phyloP scores from a whole-genome alignment of 2,797 vertebrate species.

The Aeoliscus strigatus region DNA sequence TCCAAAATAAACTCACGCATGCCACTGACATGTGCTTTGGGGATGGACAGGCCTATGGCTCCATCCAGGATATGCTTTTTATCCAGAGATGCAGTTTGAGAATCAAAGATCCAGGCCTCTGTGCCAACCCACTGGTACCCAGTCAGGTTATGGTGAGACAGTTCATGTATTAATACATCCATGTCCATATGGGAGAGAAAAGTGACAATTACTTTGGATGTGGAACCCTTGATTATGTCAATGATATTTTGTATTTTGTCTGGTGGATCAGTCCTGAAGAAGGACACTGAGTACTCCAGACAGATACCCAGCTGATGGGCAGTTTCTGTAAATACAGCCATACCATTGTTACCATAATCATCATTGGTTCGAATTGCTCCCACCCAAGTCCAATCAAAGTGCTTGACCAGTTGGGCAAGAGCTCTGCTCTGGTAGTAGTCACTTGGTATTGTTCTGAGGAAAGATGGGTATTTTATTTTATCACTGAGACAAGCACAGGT shows the following conservation, averaged over 20 bases:
- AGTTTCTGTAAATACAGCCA: conserved; percentile 52
- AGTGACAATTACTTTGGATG: conserved; percentile 56
- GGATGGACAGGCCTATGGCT: conserved; percentile 69
- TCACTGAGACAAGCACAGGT: conserved; percentile 74
- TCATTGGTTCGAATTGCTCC: conserved; percentile 67
- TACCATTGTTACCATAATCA: conserved; percentile 68
- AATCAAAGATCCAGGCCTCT: conserved; percentile 71
- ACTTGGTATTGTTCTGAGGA: conserved; percentile 75
- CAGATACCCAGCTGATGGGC: conserved; percentile 61
- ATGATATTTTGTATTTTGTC: conserved; percentile 53
- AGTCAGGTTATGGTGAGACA: conserved; percentile 58
- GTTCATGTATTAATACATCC: conserved; percentile 31
- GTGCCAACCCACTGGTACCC: conserved; percentile 73
- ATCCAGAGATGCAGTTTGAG: conserved; percentile 48
- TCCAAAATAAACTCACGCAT: conserved; percentile 64
- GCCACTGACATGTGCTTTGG: conserved; percentile 59
- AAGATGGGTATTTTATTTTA: conserved; percentile 70
- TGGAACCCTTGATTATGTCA: conserved; percentile 53
- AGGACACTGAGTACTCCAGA: conserved; percentile 62
- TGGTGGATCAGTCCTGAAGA: conserved; percentile 60
- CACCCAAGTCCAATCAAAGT: conserved; percentile 78
- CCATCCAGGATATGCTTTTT: conserved; percentile 62
- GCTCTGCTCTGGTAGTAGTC: conserved; percentile 74
- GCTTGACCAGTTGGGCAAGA: conserved; percentile 65
- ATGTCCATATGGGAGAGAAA: conserved; percentile 56